Evolutionary conservation across 2,888 invertebrate genomes (phyloP).

Genomic region (Agonopterix heracliana): DNA sequence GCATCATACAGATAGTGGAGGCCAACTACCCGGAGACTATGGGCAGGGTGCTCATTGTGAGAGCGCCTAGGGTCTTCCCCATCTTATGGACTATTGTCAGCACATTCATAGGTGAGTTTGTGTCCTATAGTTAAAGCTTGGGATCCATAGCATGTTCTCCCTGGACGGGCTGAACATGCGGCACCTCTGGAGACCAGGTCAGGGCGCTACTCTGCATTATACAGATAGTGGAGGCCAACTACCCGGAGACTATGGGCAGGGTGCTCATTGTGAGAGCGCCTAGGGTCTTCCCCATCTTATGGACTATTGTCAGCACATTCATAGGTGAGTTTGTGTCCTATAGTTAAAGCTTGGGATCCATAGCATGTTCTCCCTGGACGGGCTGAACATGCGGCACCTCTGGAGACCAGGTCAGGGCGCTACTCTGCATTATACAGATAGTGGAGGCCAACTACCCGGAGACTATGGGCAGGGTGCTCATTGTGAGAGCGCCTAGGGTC

Average conservation of each 20-base stretch:
- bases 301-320: conserved; percentile 96
- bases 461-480: conserved; percentile 93
- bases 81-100: conserved; percentile 96
- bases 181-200: conserved; percentile 95
- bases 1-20: conserved; percentile 85
- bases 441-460: conserved; percentile 97
- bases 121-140: neutral
- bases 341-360: neutral
- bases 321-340: conserved; percentile 77
- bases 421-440: conserved; percentile 79
- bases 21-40: conserved; percentile 97
- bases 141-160: conserved; percentile 79
- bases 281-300: conserved; percentile 94
- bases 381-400: conserved; percentile 95
- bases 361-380: conserved; percentile 90
- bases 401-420: conserved; percentile 93
- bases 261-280: conserved; percentile 94
- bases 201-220: conserved; percentile 79
- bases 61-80: conserved; percentile 95
- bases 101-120: conserved; percentile 87
- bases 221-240: conserved; percentile 91
- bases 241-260: conserved; percentile 95
- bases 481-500: conserved; percentile 93
- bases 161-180: conserved; percentile 96
- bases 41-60: conserved; percentile 91